A percentile compares a stretch with the other conserved stretches of the same genome.
phyloP scores from a whole-genome alignment of 2,113 vertebrate species.

The Cyprichromis sp. region DNA sequence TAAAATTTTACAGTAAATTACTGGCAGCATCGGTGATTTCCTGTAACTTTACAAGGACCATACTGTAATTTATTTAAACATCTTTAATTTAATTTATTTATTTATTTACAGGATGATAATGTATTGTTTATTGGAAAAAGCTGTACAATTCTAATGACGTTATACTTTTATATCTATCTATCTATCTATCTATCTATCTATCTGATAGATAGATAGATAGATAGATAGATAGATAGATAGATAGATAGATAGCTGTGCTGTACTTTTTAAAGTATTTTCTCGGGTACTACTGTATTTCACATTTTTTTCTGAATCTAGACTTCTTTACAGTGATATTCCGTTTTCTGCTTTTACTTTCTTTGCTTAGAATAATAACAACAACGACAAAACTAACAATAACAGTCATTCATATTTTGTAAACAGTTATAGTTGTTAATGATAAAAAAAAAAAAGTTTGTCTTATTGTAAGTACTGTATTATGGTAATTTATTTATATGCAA shows the following conservation, averaged over 20 bases:
- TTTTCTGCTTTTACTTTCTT: background rate
- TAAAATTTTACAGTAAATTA: background rate
- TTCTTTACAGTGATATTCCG: background rate
- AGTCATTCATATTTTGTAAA: background rate
- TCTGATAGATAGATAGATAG: too few species aligned
- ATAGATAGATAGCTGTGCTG: background rate
- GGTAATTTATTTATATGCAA: background rate
- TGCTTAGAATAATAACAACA: background rate
- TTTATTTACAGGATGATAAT: background rate
- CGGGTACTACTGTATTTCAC: background rate
- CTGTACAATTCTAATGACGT: background rate
- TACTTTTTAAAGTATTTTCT: background rate
- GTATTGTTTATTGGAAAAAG: background rate
- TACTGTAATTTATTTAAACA: background rate
- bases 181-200: too few species aligned
- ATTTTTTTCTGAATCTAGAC: background rate
- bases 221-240: too few species aligned
- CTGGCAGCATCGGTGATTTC: background rate
- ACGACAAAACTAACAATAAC: background rate
- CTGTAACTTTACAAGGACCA: background rate
- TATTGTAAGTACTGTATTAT: background rate
- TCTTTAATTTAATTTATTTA: rapidly evolving
- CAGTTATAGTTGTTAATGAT: background rate
- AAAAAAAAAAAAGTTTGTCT: background rate
- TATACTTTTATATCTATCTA: background rate